Base-by-base conservation (phyloP, 1,140 invertebrate genomes). In the Proctacanthus coquilletti region DNA sequence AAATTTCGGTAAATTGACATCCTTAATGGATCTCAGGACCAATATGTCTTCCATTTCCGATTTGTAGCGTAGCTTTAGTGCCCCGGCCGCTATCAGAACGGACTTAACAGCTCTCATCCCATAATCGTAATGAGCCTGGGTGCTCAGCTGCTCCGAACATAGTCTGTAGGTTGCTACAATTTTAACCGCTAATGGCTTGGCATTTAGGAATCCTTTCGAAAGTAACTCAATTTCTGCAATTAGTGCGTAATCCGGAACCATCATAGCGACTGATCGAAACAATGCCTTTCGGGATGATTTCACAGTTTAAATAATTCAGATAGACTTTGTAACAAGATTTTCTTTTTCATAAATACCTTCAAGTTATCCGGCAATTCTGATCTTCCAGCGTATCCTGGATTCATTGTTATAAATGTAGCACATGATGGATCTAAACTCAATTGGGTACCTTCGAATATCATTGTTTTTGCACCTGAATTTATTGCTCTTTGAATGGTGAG, bases 181-280 rank as follows among this genome's bases (percentile, higher is more conserved):
- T 68, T 97, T 97, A 0, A 93, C 72, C 0, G 89, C 83, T 15
- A 96, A 62, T 2, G 86, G 77, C 42, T 87, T 75, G 3, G 89
- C 89, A 32, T 80, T 78, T 8, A 88, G 68, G 53, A 94, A 97
- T n/a, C 92, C 92, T 57, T 77, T 89, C 0, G 91, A 92, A 49
- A 93, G 94, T 1, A 96, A 57, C 32, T 84, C 84, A 42, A 94
- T 94, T 65, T 96, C 91, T 0, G 89, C 84, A 51, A 96, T 96
- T 9, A 95, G 57, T 8, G 85, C 84, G 61, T 94, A 94, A 63
- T 96, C 89, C 1, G 92, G 92, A 15, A 95, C 88, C 89, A 95
- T 95, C 92, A 97, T 97, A 18, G 91, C 89, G 11, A 97, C 89
- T 2, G 89, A 84, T 44, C 92, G 73, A 68, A 97, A 96, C 4